phyloP scores from a whole-genome alignment of 2,888 invertebrate genomes.

The Melinaea marsaeus region DNA sequence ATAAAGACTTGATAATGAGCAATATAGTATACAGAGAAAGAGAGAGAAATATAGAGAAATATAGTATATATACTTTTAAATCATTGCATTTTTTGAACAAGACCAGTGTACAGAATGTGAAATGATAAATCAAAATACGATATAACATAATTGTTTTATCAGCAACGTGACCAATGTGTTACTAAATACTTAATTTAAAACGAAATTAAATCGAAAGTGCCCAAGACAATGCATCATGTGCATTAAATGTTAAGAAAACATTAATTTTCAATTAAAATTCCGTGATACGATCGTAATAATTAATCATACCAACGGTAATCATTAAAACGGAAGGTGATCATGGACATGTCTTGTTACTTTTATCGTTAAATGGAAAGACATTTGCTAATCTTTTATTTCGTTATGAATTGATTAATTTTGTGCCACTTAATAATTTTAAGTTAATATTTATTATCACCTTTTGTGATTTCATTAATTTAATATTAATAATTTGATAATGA shows the following conservation, averaged over 20 bases:
- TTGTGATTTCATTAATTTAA: background rate
- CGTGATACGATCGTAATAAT: slow-evolving; percentile 47
- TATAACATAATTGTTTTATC: background rate
- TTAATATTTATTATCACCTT: slow-evolving; percentile 1
- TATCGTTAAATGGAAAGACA: slow-evolving; percentile 16
- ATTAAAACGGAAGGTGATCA: slow-evolving; percentile 47
- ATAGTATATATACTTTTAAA: too few relatives aligned
- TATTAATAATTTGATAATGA: background rate
- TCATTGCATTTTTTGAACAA: too few relatives aligned
- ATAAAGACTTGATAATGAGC: too few relatives aligned
- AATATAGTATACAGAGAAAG: too few relatives aligned
- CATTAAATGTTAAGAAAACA: slow-evolving; percentile 28
- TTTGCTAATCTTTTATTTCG: slow-evolving; percentile 18
- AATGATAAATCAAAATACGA: too few relatives aligned
- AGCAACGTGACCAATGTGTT: background rate
- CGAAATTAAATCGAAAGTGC: slow-evolving; percentile 4
- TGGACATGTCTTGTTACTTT: slow-evolving; percentile 40
- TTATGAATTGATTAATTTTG: slow-evolving; percentile 8
- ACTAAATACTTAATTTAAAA: background rate
- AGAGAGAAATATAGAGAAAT: too few relatives aligned
- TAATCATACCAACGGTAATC: slow-evolving; percentile 53
- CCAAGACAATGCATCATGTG: slow-evolving; percentile 14
- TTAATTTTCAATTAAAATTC: slow-evolving; percentile 55
- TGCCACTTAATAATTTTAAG: slow-evolving; percentile 14
- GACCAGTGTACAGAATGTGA: too few relatives aligned